Evolutionary conservation across 2,888 invertebrate species (phyloP), one percentile per base, ranked within the genome.

Genomic region (Clunio marinus): DNA sequence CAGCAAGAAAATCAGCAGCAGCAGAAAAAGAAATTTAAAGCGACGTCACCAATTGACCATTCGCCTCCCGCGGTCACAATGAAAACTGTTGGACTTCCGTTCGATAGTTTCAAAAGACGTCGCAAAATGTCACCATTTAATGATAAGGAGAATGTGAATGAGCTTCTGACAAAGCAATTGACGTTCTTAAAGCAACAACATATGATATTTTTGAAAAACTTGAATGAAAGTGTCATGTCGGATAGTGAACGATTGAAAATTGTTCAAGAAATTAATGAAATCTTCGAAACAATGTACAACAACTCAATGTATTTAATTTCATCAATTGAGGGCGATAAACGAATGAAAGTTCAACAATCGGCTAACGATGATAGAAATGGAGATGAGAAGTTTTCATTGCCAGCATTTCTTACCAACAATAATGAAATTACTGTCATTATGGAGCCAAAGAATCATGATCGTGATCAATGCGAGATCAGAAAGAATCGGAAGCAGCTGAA

Each of bases 361-460:
- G 8, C 35, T 35, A 13, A n/a, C 32, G 60, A 15, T n/a, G n/a
- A n/a, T 8, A 8, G 35, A 70, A 76, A 78, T 62, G 78, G 78
- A 24, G 76, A 78, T 69, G 79, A 78, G n/a, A 51, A 24, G 7
- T 57, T n/a, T 20, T 20, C 15, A n/a, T 27, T 68, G 27, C 68
- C 57, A 15, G 68, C 32, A 70, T 79, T 78, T 73, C 73, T 79
- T 71, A 76, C 76, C 37, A 79, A 78, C 69, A 79, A 78, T 69
- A 77, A 77, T 71, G 79, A 79, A 7, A 71, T 79, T 22, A 79
- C 79, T 25, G 77, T 78, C 13, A 69, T 66, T 20, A 69, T 70
- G 60, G 75, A 77, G 28, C 76, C 78, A 27, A 77, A 60, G 5
- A 22, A 68, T 15, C 58, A 46, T 13, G 17, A 17, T n/a, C 10